Base-by-base conservation (phyloP, 2,113 vertebrate species). In the Miniopterus natalensis region DNA sequence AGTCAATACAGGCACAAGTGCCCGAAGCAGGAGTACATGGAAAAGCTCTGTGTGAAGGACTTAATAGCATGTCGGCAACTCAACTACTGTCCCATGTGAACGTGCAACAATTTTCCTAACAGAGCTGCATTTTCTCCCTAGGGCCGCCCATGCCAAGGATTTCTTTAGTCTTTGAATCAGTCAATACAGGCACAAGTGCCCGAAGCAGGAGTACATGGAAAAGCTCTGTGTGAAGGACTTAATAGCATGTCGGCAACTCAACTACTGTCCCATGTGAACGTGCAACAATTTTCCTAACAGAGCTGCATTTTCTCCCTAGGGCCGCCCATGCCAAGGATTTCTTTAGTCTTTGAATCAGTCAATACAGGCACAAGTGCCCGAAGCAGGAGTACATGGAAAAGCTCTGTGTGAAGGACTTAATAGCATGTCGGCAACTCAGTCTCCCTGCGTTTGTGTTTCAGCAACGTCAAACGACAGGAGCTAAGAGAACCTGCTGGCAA, bases 401-500 rank as follows among this genome's bases (percentile, higher is more conserved):
- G 78, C 93, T 25, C 94, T 97, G 97, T 94, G 77, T 93, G 95
- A 95, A 96, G 97, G 96, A 95, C 90, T 98, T 98, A 98, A 97
- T 97, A 96, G 97, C 97, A 98, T 93, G 96, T 93, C 97, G 96
- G 96, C 97, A 98, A 97, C 96, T 98, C 98, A 97, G 89, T 98
- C 97, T 97, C 95, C 97, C 95, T 63, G 92, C 97, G 97, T 98
- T 98, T 98, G 95, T 96, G 96, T 97, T 97, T 98, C 97, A 97
- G 97, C 92, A 78, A 97, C 77, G 95, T 97, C 97, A 98, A 98
- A 97, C 18, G 94, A 97, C 94, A 98, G 97, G 96, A 97, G 97
- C 98, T 98, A 98, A 98, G 94, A 96, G 95, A 97, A 98, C 92
- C 97, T 97, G 97, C 97, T 98, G 98, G 98, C 98, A 98, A 98